Conservation (phyloP, 2,113 vertebrate species). For the Oreotrochilus melanogaster region DNA sequence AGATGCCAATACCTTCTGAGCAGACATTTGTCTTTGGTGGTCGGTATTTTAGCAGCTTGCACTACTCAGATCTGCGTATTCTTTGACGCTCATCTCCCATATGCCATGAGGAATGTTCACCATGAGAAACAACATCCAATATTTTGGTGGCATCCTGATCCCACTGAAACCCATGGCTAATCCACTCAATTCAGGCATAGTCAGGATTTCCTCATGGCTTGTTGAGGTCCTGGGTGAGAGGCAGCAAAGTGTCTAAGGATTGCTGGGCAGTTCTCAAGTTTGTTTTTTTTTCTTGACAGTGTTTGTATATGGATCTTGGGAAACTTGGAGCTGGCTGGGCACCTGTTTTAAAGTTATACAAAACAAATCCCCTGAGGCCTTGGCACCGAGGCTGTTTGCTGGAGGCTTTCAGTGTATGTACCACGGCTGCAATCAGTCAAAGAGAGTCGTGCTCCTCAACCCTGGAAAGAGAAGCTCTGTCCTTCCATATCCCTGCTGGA, state of each 20-base stretch:
- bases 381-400: not conserved
- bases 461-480: not conserved
- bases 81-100: not conserved
- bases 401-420: accelerated
- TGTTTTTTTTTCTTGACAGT: not conserved
- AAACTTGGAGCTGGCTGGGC: not conserved
- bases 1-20: not conserved
- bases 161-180: not conserved
- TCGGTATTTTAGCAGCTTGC: not conserved
- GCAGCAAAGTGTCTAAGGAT: not conserved
- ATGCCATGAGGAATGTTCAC: not conserved
- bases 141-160: not conserved
- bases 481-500: accelerated
- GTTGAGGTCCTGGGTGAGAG: not conserved
- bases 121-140: not conserved
- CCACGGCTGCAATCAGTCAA: not conserved
- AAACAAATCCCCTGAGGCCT: not conserved
- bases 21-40: not conserved
- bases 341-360: not conserved
- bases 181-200: not conserved
- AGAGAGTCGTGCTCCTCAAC: not conserved
- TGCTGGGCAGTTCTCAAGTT: not conserved
- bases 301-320: not conserved
- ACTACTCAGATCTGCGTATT: accelerated
- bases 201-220: not conserved